phyloP scores from a whole-genome alignment of 2,113 vertebrate genomes.

The Notothenia coriiceps region DNA sequence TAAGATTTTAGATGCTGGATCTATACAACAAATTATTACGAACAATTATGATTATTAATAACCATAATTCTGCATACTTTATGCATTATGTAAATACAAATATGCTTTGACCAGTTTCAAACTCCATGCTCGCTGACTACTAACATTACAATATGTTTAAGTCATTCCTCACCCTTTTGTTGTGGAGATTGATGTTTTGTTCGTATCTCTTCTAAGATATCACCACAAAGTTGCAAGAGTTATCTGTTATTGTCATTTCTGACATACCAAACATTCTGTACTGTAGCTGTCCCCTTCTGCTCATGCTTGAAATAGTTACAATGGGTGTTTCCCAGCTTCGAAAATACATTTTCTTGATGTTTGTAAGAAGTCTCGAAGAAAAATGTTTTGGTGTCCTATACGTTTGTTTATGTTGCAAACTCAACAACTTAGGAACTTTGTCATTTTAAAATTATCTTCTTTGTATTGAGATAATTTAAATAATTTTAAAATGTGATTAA shows the following conservation, averaged over 20 bases:
- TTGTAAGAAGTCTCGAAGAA: too few species aligned
- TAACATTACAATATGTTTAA: background rate
- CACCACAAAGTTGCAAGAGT: background rate
- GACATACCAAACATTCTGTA: slow-evolving; percentile 33
- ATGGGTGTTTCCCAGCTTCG: too few species aligned
- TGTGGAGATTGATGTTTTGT: background rate
- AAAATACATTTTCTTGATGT: too few species aligned
- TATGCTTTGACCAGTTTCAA: background rate
- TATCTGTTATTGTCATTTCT: slow-evolving; percentile 28
- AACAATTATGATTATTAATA: background rate
- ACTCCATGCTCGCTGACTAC: background rate
- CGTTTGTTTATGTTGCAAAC: too few species aligned
- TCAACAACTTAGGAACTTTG: too few species aligned
- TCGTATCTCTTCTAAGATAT: background rate
- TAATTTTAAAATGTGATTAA: background rate
- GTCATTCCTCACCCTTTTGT: background rate
- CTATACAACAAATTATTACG: background rate
- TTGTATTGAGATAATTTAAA: too few species aligned
- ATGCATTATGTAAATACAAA: too few species aligned
- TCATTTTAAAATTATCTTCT: too few species aligned
- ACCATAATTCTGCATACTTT: background rate
- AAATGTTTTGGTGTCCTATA: too few species aligned
- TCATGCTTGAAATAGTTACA: too few species aligned
- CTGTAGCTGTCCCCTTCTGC: too few species aligned
- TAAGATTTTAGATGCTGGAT: background rate